phyloP scores from a whole-genome alignment of 2,888 invertebrate species.

The Himalopsyche tibetana region DNA sequence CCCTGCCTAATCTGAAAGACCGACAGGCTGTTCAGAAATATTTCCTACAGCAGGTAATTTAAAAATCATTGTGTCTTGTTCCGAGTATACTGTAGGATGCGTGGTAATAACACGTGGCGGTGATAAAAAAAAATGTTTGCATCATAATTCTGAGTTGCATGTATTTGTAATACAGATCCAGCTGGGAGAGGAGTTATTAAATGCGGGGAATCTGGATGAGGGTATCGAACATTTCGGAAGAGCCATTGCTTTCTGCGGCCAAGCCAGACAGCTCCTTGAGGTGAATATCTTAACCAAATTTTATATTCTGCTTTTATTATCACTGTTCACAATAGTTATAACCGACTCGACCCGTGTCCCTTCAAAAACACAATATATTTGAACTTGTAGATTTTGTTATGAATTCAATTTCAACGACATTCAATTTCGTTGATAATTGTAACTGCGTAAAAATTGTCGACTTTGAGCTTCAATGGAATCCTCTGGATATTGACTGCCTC shows the following conservation, averaged over 20 bases:
- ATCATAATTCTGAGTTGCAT: not conserved
- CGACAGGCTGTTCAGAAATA: slow-evolving; percentile 96
- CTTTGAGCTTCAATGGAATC: too few relatives aligned
- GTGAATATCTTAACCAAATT: slow-evolving; percentile 66
- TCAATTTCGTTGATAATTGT: too few relatives aligned
- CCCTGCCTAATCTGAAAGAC: slow-evolving; percentile 91
- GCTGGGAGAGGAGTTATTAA: slow-evolving; percentile 93
- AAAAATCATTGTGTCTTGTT: not conserved
- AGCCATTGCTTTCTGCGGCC: slow-evolving; percentile 98
- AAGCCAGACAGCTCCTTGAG: slow-evolving; percentile 91
- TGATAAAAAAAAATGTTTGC: not conserved
- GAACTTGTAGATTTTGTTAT: too few relatives aligned
- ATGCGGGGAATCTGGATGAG: slow-evolving; percentile 90
- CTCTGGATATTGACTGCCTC: too few relatives aligned
- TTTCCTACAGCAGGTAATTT: slow-evolving; percentile 77
- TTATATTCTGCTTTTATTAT: too few relatives aligned
- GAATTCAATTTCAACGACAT: too few relatives aligned
- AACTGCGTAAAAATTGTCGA: too few relatives aligned
- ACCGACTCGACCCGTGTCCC: too few relatives aligned
- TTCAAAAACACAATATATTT: too few relatives aligned
- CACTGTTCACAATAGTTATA: too few relatives aligned
- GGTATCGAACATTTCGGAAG: slow-evolving; percentile 98
- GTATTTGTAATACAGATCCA: slow-evolving; percentile 82
- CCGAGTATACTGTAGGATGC: too few relatives aligned
- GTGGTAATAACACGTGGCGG: too few relatives aligned